Evolutionary conservation across 2,888 invertebrate genomes (phyloP), one percentile per base, ranked within the genome.

Genomic region (Caenorhabditis afra): DNA sequence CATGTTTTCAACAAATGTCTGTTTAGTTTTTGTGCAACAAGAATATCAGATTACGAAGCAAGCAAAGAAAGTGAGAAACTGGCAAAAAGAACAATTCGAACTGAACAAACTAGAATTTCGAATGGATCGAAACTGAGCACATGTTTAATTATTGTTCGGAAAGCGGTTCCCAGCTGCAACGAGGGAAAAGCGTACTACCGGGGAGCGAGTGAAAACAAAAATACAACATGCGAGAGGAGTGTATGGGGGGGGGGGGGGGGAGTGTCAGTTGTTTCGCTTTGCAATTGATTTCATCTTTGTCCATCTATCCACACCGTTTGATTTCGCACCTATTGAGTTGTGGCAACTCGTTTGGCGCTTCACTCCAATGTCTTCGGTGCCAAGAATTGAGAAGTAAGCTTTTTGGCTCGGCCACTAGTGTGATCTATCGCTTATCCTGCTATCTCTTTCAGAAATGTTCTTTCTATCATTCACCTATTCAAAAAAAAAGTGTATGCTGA

Each of bases 281-380:
- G 71, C 62, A 57, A 62, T 71, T 71, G 73, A 64, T 64, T 53
- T 73, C 73, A 73, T 73, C 73, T 73, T 73, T 73, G 73, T 73
- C 64, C 64, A 73, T 64, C 64, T 73, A 73, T 64, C 58, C 39
- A 57, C 57, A 47, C 70, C 70, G 61, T 61, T 64, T 64, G 57
- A 64, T 64, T 71, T 58, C 50, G 64, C 58, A 73, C 64, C 73
- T 64, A 73, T 58, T 58, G 73, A 64, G 73, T 64, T 64, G 11
- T 55, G 29, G 3, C 29, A 11, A n/a, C n/a, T n/a, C n/a, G n/a
- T n/a, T n/a, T n/a, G n/a, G n/a, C n/a, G n/a, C n/a, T n/a, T n/a
- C n/a, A n/a, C n/a, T n/a, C n/a, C n/a, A n/a, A n/a, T n/a, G n/a
- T n/a, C n/a, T n/a, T n/a, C n/a, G n/a, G n/a, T n/a, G n/a, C n/a